phyloP scores from a whole-genome alignment of 2,797 vertebrate genomes.

The Diplodus sargus region DNA sequence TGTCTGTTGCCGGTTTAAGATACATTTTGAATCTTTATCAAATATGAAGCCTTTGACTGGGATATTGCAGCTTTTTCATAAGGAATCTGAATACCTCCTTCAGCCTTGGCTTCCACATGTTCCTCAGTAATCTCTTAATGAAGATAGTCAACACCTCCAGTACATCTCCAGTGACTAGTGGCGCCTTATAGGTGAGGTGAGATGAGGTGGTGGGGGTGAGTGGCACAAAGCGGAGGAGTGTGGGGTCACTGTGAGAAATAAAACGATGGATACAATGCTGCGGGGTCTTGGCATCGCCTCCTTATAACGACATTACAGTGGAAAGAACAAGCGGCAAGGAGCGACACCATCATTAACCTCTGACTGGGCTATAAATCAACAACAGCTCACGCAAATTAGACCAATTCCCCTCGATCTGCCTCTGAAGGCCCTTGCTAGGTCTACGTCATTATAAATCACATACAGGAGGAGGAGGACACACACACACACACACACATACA shows the following conservation, averaged over 20 bases:
- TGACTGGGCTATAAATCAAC: constrained; percentile 90
- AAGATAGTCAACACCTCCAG: constrained; percentile 44
- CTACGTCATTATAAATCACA: constrained; percentile 74
- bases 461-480: constrained; percentile 5
- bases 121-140: constrained; percentile 22
- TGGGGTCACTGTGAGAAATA: constrained; percentile 47
- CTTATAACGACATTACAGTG: constrained; percentile 88
- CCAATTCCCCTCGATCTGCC: constrained; percentile 80
- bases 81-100: not conserved
- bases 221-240: constrained; percentile 46
- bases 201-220: constrained; percentile 52
- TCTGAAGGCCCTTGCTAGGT: constrained; percentile 66
- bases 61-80: not conserved
- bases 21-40: not conserved
- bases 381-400: constrained; percentile 87
- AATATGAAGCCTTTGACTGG: not conserved
- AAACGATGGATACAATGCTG: constrained; percentile 56
- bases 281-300: constrained; percentile 76
- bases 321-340: constrained; percentile 88
- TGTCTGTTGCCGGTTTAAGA: too few relatives aligned
- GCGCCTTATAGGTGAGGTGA: constrained; percentile 41
- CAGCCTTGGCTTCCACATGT: not conserved
- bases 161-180: constrained; percentile 33
- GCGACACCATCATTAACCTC: constrained; percentile 91
- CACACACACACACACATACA: constrained; percentile 8